Conservation (phyloP, 2,113 vertebrate species). For the Trogon melanurus region DNA sequence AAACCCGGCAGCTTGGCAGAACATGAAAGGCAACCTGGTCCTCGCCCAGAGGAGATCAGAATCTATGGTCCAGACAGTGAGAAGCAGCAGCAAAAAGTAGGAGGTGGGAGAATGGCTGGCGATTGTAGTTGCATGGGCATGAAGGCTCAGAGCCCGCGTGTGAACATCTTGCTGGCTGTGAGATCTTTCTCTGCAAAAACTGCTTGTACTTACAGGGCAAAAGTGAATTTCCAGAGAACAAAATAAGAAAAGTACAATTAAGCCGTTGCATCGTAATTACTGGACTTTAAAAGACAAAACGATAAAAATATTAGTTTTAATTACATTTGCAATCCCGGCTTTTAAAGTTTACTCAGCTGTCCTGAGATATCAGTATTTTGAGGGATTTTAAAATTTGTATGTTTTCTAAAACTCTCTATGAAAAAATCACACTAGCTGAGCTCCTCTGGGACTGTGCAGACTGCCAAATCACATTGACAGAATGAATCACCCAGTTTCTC, state of each 20-base stretch:
- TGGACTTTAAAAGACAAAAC: not conserved
- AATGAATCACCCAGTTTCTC: slow-evolving; percentile 8
- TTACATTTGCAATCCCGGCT: not conserved
- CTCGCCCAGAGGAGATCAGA: not conserved
- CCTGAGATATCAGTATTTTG: not conserved
- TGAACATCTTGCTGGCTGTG: not conserved
- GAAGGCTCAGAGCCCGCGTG: not conserved
- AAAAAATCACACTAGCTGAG: not conserved
- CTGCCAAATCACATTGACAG: not conserved
- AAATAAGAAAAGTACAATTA: not conserved
- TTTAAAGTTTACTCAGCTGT: not conserved
- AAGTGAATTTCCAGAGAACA: not conserved
- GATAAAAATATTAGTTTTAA: not conserved
- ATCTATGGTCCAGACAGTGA: not conserved
- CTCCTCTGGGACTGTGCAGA: not conserved
- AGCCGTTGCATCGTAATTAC: not conserved
- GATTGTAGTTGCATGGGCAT: not conserved
- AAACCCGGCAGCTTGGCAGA: fast-evolving
- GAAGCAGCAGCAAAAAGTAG: not conserved
- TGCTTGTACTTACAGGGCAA: not conserved
- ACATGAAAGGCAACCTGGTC: fast-evolving
- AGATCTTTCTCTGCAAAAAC: not conserved
- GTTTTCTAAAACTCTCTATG: not conserved
- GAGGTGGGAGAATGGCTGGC: not conserved
- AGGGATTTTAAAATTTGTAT: not conserved